Evolutionary conservation across 1,140 invertebrate species (phyloP).

Genomic region (Drosophila aff.): DNA sequence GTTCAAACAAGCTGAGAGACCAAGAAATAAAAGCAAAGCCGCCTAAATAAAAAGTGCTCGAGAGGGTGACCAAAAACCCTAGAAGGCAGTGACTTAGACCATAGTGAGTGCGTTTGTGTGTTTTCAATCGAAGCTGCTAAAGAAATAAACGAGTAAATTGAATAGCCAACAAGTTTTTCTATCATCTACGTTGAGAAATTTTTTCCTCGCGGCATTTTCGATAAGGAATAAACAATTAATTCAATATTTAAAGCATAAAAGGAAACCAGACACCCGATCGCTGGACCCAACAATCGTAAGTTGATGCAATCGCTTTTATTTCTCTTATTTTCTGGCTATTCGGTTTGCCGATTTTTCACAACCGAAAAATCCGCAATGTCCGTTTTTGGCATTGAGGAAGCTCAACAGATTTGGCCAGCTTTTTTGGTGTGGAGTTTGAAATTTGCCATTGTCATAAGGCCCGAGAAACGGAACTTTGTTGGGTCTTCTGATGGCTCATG

Average conservation of each 20-base stretch:
- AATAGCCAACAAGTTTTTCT: conserved; percentile 27
- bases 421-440: conserved; percentile 23
- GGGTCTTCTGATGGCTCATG: conserved; percentile 53
- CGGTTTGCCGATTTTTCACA: conserved; percentile 38
- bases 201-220: conserved; percentile 32
- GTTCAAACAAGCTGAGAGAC: conserved; percentile 59
- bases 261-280: conserved; percentile 53
- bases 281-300: conserved; percentile 55
- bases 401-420: conserved; percentile 41
- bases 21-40: conserved; percentile 6
- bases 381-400: conserved; percentile 71
- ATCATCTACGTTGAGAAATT: conserved; percentile 41
- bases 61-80: conserved; percentile 36
- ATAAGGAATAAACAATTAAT: conserved; percentile 63
- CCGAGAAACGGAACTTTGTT: conserved; percentile 58
- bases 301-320: conserved; percentile 41
- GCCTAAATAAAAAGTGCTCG: conserved; percentile 30
- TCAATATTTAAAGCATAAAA: conserved; percentile 53
- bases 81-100: conserved; percentile 34
- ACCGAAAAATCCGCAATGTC: conserved; percentile 32
- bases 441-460: conserved; percentile 59
- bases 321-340: conserved; percentile 28
- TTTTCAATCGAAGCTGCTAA: conserved; percentile 14
- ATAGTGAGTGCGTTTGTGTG: conserved; percentile 24
- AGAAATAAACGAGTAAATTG: conserved; percentile 14